Base-by-base conservation (phyloP, 2,113 vertebrate species). In the Callopanchax toddi region DNA sequence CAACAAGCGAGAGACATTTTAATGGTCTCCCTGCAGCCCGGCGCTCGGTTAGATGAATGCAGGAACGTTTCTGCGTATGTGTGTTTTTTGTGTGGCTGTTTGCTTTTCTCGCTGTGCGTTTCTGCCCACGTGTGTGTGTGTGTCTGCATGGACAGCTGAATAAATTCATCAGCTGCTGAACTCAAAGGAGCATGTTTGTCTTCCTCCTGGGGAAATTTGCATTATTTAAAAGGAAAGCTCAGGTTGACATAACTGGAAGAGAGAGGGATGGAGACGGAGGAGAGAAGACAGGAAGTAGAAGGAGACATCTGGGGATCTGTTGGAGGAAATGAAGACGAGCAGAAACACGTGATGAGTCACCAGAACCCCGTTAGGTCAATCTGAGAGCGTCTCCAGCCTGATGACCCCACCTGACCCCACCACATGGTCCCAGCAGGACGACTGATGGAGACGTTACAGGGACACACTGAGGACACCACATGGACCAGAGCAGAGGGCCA, bases 221-320 rank as follows among this genome's bases (percentile, higher is more conserved):
- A 92, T 93, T 91, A 92, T 92, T 94, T 90, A 26, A 91, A 90
- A 76, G 76, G 85, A 87, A 90, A 83, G 85, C 89, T 40, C 26
- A 0, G 62, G 48, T n/a, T 65, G 78, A 84, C 23, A 17, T 26
- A 26, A 6, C 26, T 29, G 48, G 23, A 64, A 70, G 34, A 60
- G 76, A 63, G 56, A 65, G 37, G 51, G 63, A 51, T 22, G 34
- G 68, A 39, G 15, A 32, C 26, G 69, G 65, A 17, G 70, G 63
- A 58, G 58, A 76, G 48, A 72, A 26, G 57, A 76, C 60, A 23
- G 60, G 65, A 75, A 71, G 55, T 37, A 71, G 67, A 67, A 76
- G 66, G 61, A 70, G 74, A 79, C 58, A 64, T n/a, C n/a, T n/a
- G n/a, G n/a, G n/a, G n/a, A n/a, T n/a, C n/a, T n/a, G n/a, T n/a